Base-by-base conservation (phyloP, 2,888 invertebrate species). In the Orthosia gracilis region DNA sequence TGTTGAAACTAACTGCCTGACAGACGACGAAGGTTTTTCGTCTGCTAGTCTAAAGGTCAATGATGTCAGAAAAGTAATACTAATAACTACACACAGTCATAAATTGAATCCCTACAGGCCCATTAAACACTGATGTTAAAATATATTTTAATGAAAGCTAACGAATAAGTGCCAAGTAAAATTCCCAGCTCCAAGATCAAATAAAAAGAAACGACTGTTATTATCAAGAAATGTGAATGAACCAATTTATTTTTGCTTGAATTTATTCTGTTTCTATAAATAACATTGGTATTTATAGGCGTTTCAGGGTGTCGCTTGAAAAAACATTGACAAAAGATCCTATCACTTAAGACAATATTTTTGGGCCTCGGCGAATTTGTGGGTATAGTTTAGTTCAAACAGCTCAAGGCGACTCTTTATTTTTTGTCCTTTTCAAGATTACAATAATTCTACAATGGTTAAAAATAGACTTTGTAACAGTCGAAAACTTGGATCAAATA, bases 261-360 rank as follows among this genome's bases (percentile, higher is more conserved):
- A 65, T 73, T 67, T 65, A 31, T 73, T 47, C 47, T 55, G 21
- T 68, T 47, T 78, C 50, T 61, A 23, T 31, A 52, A 50, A 62
- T 49, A 69, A 31, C 17, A 69, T 63, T 61, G 26, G 4, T 5
- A 71, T 76, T 62, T 63, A 47, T 55, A 68, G 61, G 54, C n/a
- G 49, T 31, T 61, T 72, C 31, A 9, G 59, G 18, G 57, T 57
- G 55, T 65, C 18, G 12, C 62, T 21, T 63, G 54, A 61, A 84
- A 76, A 65, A 83, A 75, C 68, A 74, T 61, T 45, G 61, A 50
- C 23, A 71, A 76, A 68, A 68, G 63, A 85, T 73, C 69, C 63
- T 70, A 79, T 85, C 79, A 62, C 45, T 65, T 82, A 77, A 75
- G 58, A 83, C 69, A 83, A 82, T 78, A 73, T 78, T 83, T 76